Conservation (phyloP, 1,140 invertebrate genomes). For the Pentalonia nigronervosa region DNA sequence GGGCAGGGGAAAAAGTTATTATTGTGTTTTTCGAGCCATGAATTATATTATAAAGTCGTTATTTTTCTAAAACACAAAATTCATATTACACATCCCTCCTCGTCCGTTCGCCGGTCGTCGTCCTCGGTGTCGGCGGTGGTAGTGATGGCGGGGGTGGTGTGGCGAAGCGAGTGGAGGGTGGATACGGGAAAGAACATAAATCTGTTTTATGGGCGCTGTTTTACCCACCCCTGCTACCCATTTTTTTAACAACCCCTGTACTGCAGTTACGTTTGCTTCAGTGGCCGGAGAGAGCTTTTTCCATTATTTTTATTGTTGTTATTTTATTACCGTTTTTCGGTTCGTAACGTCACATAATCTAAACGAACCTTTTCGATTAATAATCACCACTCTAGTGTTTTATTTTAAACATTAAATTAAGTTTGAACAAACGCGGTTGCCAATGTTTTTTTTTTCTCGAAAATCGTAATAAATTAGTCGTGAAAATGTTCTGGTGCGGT, state of each 20-base stretch:
- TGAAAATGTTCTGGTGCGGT: not conserved
- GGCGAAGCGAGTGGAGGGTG: not conserved
- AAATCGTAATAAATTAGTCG: not conserved
- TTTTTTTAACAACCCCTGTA: conserved; percentile 41
- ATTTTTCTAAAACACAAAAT: conserved; percentile 55
- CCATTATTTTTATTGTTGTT: conserved; percentile 47
- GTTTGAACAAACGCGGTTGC: not conserved
- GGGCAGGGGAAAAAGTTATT: conserved; percentile 39
- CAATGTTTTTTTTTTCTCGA: not conserved
- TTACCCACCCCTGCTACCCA: not conserved
- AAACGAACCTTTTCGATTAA: conserved; percentile 44
- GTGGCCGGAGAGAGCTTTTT: conserved; percentile 41
- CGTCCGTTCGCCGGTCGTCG: not conserved
- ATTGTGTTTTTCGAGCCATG: conserved; percentile 54
- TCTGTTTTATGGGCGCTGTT: conserved; percentile 52
- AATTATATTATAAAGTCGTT: conserved; percentile 55
- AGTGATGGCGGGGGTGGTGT: too few species aligned
- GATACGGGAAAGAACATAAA: conserved; percentile 50
- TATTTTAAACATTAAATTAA: conserved; percentile 32
- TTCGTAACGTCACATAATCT: conserved; percentile 35
- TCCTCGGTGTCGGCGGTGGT: too few species aligned
- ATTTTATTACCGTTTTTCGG: conserved; percentile 53
- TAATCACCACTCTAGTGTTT: conserved; percentile 38
- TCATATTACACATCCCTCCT: conserved; percentile 36
- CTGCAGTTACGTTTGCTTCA: conserved; percentile 35